Percentiles rank a stretch among this genome's conserved stretches.
These are phyloP conservation scores for Alca torda DNA, from an alignment of 2,797 vertebrate species.

Conservation along the genomic window DNA sequence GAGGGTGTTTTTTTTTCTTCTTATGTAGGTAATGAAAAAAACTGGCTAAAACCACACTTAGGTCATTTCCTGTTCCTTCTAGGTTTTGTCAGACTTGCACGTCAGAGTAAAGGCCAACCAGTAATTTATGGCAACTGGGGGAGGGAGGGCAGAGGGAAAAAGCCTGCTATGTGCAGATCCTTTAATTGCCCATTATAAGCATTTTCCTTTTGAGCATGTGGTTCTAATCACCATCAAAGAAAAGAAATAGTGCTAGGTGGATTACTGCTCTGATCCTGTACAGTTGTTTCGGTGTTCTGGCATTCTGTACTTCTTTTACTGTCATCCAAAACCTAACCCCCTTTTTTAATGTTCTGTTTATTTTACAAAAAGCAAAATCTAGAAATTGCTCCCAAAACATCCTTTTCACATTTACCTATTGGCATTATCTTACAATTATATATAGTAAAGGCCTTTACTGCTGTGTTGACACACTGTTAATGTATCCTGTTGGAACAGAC, in stretches of 20 bases:
- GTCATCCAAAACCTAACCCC: neutral
- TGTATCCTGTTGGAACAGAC: neutral
- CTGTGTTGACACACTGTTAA: neutral
- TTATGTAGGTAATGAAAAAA: constrained; percentile 52
- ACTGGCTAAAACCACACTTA: constrained; percentile 56
- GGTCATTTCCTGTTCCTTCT: constrained; percentile 68
- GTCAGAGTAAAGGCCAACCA: constrained; percentile 60
- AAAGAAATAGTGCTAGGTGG: constrained; percentile 47
- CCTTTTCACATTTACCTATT: neutral
- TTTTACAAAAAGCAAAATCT: neutral
- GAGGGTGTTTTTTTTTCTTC: neutral
- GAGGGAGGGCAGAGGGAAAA: constrained; percentile 17
- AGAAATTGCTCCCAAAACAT: neutral
- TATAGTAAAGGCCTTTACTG: neutral
- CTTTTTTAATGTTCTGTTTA: neutral
- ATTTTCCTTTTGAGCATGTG: constrained; percentile 59
- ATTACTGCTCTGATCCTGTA: neutral
- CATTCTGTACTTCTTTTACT: neutral
- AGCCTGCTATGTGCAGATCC: constrained; percentile 50
- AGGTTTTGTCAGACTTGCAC: constrained; percentile 58
- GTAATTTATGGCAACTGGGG: constrained; percentile 59
- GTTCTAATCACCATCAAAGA: constrained; percentile 56
- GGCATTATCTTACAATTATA: neutral
- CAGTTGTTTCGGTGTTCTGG: neutral
- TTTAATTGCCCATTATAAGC: constrained; percentile 58